Evolutionary conservation across 1,140 invertebrate genomes (phyloP), one percentile per base, ranked within the genome.

Genomic region (Caenorhabditis latens): DNA sequence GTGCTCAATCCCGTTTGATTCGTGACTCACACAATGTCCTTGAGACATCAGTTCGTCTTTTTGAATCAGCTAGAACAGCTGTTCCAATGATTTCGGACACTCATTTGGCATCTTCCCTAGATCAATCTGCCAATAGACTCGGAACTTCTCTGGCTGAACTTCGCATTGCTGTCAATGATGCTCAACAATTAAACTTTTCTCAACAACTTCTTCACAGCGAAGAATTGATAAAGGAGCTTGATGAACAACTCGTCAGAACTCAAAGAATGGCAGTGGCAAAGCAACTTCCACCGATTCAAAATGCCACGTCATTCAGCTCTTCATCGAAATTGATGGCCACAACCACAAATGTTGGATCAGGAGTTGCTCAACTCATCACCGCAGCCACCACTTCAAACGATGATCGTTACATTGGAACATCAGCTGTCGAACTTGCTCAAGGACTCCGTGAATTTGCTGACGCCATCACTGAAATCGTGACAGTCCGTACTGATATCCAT

Each of bases 151-250:
- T 97, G 11, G 95, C 95, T 1, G 96, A 97, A 88, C 93, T 98
- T 4, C 94, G 96, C 90, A 95, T 95, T 40, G 95, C 96, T 9
- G 94, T 97, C 0, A 95, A 95, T 79, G 95, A 97, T 90, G 96
- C 97, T 0, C 95, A 96, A 89, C 95, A 97, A 91, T 95, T 95
- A 1, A 97, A 96, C 92, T 96, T 95, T 88, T 96, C 96, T n/a
- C 93, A 96, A 87, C 97, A 97, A 91, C 90, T 94, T 3, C 93
- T 94, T 24, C 92, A 92, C 85, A 86, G 90, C 14, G 92, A 92
- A 57, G 91, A 92, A 16, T 84, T 96, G 24, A 95, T 98, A 46
- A 94, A 94, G 5, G 95, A 95, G 67, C 93, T 98, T 43, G 95
- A 96, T 91, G 95, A 95, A 58, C 96, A 98, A 91, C 93, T 99